phyloP scores from a whole-genome alignment of 2,113 vertebrate species.

The Solea senegalensis region DNA sequence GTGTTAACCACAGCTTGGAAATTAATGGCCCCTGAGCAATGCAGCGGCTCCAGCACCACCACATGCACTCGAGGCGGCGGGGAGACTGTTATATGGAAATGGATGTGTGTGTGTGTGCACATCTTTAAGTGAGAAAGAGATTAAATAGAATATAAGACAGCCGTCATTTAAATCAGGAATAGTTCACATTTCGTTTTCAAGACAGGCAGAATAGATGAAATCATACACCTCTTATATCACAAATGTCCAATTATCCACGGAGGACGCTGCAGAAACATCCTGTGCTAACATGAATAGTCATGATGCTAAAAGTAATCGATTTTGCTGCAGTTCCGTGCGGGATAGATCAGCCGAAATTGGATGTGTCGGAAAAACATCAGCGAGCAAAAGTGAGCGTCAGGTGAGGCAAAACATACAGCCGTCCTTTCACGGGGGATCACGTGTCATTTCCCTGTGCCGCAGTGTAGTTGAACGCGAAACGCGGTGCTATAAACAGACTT shows the following conservation, averaged over 20 bases:
- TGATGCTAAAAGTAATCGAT: not conserved
- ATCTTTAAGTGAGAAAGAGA: conserved; percentile 1
- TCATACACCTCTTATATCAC: not conserved
- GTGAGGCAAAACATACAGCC: not conserved
- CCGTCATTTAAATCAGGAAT: rapidly evolving
- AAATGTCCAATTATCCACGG: too few relatives aligned
- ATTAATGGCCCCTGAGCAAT: conserved; percentile 59
- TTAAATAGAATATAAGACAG: conserved; percentile 13
- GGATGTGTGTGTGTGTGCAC: not conserved
- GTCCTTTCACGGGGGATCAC: conserved; percentile 2
- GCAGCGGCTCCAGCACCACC: conserved; percentile 19
- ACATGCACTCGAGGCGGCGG: conserved; percentile 5
- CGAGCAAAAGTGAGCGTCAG: conserved; percentile 2
- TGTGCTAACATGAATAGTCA: not conserved
- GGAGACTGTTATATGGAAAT: conserved; percentile 1
- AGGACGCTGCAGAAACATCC: not conserved
- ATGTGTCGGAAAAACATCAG: conserved; percentile 35
- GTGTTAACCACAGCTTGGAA: conserved; percentile 63
- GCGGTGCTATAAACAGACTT: not conserved
- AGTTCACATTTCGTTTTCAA: not conserved
- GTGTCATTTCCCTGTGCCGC: not conserved
- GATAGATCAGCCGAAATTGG: conserved; percentile 10
- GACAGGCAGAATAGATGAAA: not conserved
- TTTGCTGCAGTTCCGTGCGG: not conserved
- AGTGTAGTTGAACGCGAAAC: not conserved